These are phyloP conservation scores for Sisor rabdophorus DNA, from an alignment of 2,113 vertebrate species.

Conservation along the genomic window DNA sequence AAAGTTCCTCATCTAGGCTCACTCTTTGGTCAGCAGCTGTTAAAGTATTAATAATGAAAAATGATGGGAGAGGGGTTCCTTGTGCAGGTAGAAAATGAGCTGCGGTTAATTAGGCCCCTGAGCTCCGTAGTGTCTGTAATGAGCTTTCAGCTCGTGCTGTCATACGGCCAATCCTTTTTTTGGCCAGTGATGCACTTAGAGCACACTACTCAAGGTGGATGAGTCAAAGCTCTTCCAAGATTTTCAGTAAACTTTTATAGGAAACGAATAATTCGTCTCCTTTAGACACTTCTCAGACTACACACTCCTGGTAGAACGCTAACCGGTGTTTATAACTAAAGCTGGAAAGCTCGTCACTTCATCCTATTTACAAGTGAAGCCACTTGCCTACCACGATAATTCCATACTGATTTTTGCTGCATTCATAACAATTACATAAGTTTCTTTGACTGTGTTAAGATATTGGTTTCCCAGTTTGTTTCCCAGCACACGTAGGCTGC, in stretches of 20 bases:
- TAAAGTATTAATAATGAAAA: constrained; percentile 58
- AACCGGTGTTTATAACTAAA: background rate
- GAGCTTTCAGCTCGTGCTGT: constrained; percentile 42
- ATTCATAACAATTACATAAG: too few species aligned
- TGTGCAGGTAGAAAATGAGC: constrained; percentile 53
- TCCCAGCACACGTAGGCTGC: too few species aligned
- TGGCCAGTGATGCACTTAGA: constrained; percentile 21
- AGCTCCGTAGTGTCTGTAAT: constrained; percentile 53
- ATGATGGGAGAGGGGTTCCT: constrained; percentile 51
- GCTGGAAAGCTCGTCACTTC: background rate
- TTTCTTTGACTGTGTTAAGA: too few species aligned
- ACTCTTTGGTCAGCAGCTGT: constrained; percentile 49
- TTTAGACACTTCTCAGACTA: too few species aligned
- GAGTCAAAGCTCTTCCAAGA: background rate
- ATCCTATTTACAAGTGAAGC: background rate
- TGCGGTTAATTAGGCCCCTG: constrained; percentile 53
- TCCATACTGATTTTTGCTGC: too few species aligned
- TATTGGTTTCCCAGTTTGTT: too few species aligned
- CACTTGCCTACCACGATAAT: background rate
- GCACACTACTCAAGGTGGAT: background rate
- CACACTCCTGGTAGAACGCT: background rate
- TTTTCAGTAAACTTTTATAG: background rate
- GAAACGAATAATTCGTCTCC: background rate
- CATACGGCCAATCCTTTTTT: constrained; percentile 27
- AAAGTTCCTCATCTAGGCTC: constrained; percentile 33